These are phyloP conservation scores for Eristalinus sepulchralis DNA, from an alignment of 2,888 invertebrate genomes.

Conservation along the genomic window DNA sequence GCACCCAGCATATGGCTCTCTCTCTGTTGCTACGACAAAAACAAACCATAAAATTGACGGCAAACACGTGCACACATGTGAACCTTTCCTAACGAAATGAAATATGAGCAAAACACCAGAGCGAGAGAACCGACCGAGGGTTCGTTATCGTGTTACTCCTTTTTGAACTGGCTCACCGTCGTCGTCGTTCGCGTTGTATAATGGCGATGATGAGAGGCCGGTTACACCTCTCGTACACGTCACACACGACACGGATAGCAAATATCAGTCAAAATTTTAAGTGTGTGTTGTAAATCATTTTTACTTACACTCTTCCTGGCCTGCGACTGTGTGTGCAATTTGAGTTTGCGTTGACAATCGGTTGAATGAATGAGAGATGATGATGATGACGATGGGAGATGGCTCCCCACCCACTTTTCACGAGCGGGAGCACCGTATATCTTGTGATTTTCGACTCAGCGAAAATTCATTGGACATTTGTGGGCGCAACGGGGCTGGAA, in stretches of 20 bases:
- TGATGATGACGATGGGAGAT: conserved; percentile 63
- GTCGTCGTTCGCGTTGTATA: conserved; percentile 33
- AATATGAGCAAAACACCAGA: conserved; percentile 77
- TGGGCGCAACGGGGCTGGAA: conserved; percentile 42
- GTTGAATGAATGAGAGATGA: conserved; percentile 71
- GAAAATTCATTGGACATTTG: conserved; percentile 63
- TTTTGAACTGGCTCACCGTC: conserved; percentile 51
- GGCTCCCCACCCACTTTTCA: conserved; percentile 64
- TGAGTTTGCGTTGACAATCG: conserved; percentile 71
- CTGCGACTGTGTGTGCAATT: conserved; percentile 45
- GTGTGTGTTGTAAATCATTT: conserved; percentile 72
- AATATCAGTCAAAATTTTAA: conserved; percentile 71
- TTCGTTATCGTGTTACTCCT: conserved; percentile 65
- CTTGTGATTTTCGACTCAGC: conserved; percentile 47
- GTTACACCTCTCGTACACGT: conserved; percentile 71
- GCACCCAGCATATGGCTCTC: background rate
- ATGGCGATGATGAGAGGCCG: conserved; percentile 71
- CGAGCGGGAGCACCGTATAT: conserved; percentile 52
- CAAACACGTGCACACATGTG: conserved; percentile 74
- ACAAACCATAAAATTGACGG: conserved; percentile 78
- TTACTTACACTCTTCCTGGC: conserved; percentile 25
- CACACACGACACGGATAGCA: conserved; percentile 67
- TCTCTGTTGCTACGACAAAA: conserved; percentile 72
- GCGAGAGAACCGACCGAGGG: conserved; percentile 63
- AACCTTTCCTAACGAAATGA: conserved; percentile 73